phyloP scores from a whole-genome alignment of 2,797 vertebrate genomes.

The Helostoma temminkii region DNA sequence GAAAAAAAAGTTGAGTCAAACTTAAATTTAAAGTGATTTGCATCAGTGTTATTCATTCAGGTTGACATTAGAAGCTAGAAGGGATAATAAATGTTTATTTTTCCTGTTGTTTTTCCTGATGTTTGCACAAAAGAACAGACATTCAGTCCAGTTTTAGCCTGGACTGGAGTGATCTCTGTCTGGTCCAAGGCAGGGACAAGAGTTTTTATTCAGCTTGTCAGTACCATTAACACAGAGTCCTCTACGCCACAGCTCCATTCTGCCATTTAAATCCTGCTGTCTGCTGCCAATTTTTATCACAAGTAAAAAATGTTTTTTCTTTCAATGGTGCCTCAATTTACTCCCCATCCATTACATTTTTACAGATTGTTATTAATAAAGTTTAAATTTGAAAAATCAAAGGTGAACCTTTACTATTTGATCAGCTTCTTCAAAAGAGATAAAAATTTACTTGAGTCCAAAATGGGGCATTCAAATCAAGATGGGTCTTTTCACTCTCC shows the following conservation, averaged over 20 bases:
- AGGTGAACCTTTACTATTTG: background rate
- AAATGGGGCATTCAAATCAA: slow-evolving; percentile 57
- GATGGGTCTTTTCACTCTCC: slow-evolving; percentile 65
- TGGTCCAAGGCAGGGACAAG: slow-evolving; percentile 10
- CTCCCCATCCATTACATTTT: background rate
- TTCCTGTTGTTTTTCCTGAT: no score
- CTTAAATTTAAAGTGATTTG: background rate
- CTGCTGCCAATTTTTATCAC: slow-evolving; percentile 52
- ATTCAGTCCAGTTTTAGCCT: slow-evolving; percentile 30
- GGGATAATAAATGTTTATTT: no score
- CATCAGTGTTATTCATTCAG: background rate
- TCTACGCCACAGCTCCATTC: slow-evolving; percentile 33
- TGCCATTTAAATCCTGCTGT: slow-evolving; percentile 46
- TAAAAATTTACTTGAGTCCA: slow-evolving; percentile 52
- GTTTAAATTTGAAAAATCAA: background rate
- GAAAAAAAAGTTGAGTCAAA: no score
- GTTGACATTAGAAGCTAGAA: background rate
- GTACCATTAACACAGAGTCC: slow-evolving; percentile 65
- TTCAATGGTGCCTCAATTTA: slow-evolving; percentile 17
- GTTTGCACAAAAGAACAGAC: slow-evolving; percentile 25
- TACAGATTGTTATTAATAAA: no score
- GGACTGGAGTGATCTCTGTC: slow-evolving; percentile 5
- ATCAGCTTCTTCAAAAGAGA: slow-evolving; percentile 26
- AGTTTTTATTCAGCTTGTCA: slow-evolving; percentile 52
- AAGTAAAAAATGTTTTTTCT: slow-evolving; percentile 38